Base-by-base conservation (phyloP, 2,113 vertebrate species). In the Sigmodon hispidus region DNA sequence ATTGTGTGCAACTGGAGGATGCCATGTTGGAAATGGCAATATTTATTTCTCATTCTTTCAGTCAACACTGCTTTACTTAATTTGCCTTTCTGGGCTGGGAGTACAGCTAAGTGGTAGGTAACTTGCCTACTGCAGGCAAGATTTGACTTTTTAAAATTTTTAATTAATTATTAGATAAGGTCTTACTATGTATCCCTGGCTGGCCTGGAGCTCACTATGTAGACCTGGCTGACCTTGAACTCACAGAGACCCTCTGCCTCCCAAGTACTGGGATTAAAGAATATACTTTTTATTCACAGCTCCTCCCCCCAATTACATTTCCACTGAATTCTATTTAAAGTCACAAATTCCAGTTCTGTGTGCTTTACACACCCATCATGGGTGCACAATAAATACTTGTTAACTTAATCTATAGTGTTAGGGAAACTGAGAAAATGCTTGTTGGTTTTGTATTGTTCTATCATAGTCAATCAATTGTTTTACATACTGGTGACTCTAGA, bases 371-470 rank as follows among this genome's bases (percentile, higher is more conserved):
- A 61, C 13, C n/a, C 22, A 45, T 61, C 40, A 76, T 40, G 55
- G 52, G 7, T 92, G 0, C 75, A 65, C 2, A 59, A 48, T 61
- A 95, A 81, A 72, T 88, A 90, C 67, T 87, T 95, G 57, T 90
- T 76, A 67, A 34, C 26, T 67, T 31, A 55, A 67, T 63, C 29
- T 57, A 24, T 75, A 69, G 70, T 97, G 21, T 80, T n/a, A 83
- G 36, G 34, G 43, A 94, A 85, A 87, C 61, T 45, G 22, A 22
- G 15, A 95, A 21, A 94, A 34, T 77, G 96, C 65, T 63, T 93
- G 96, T 96, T 34, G 36, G 48, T 55, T 96, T 97, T 79, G 70
- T 95, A 19, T 89, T 76, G 94, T 95, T 97, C 40, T 93, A 80
- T 90, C 72, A 73, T 65, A 3, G 0, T 21, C 70, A 43, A 40